phyloP scores from a whole-genome alignment of 2,888 invertebrate genomes.

The Pharmacophagus antenor region DNA sequence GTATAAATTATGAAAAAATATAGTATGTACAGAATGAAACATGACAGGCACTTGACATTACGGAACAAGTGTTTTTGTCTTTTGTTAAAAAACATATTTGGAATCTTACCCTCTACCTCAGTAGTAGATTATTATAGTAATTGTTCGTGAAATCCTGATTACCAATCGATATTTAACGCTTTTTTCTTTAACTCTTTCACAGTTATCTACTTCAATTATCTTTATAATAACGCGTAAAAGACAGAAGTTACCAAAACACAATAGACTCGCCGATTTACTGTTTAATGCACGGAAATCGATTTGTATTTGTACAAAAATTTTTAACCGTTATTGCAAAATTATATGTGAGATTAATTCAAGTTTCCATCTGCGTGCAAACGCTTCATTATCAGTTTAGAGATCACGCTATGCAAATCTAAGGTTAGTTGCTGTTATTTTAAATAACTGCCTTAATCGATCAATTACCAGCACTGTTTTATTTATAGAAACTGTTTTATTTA shows the following conservation, averaged over 20 bases:
- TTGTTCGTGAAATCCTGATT: conserved; percentile 1
- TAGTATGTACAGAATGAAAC: neutral
- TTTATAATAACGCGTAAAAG: conserved; percentile 10
- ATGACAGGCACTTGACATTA: neutral
- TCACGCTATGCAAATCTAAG: conserved; percentile 30
- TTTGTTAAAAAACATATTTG: neutral
- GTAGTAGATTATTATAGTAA: conserved; percentile 7
- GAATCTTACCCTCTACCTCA: neutral
- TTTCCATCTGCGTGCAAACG: conserved; percentile 27
- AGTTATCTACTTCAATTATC: conserved; percentile 3
- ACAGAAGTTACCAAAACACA: conserved; percentile 18
- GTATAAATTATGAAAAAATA: neutral
- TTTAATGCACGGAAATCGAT: conserved; percentile 28
- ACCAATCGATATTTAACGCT: neutral
- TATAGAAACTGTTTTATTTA: no score
- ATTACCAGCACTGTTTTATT: neutral
- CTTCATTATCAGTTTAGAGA: conserved; percentile 29
- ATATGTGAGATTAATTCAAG: conserved; percentile 25
- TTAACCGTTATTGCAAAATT: conserved; percentile 31
- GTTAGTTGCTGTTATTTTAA: conserved; percentile 24
- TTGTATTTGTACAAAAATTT: conserved; percentile 18
- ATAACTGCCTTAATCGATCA: conserved; percentile 13
- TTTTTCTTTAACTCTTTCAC: conserved; percentile 2
- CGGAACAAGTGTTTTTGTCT: no score
- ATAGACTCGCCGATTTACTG: conserved; percentile 18